These are phyloP conservation scores for Eristalinus aeneus DNA, from an alignment of 2,888 invertebrate genomes.

Conservation along the genomic window DNA sequence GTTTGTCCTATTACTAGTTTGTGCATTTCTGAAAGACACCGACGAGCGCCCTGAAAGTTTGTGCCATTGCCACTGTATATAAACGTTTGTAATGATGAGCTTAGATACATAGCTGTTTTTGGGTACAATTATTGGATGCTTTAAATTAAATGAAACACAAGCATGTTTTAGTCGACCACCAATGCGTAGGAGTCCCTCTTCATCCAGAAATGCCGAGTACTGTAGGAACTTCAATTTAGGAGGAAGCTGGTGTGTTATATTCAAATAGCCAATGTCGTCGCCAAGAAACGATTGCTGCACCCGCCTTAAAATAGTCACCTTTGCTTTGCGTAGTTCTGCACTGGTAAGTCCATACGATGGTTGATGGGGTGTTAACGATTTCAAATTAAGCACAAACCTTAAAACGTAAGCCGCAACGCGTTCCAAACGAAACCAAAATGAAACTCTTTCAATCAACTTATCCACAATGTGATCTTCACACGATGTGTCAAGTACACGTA, in stretches of 20 bases:
- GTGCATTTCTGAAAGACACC: constrained; percentile 49
- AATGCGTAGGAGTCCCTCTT: not conserved
- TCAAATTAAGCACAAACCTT: not conserved
- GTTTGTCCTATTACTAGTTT: constrained; percentile 17
- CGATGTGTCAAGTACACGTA: not conserved
- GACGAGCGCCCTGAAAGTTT: constrained; percentile 57
- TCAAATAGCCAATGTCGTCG: not conserved
- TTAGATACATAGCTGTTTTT: not conserved
- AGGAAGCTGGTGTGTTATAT: not conserved
- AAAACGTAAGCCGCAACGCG: not conserved
- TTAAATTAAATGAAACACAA: not conserved
- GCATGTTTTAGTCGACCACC: constrained; percentile 1
- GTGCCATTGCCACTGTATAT: constrained; percentile 61
- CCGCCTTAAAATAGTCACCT: not conserved
- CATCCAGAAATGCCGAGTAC: constrained; percentile 1
- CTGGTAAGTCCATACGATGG: not conserved
- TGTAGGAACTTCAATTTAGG: not conserved
- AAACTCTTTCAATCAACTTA: not conserved
- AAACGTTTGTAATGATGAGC: constrained; percentile 14
- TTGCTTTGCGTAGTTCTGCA: not conserved
- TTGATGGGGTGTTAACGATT: not conserved
- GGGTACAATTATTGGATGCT: no score
- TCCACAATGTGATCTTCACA: not conserved
- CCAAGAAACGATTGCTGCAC: not conserved
- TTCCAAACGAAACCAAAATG: constrained; percentile 6